Evolutionary conservation across 2,113 vertebrate genomes (phyloP), one percentile per base, ranked within the genome.

Genomic region (Cyprinus carpio): DNA sequence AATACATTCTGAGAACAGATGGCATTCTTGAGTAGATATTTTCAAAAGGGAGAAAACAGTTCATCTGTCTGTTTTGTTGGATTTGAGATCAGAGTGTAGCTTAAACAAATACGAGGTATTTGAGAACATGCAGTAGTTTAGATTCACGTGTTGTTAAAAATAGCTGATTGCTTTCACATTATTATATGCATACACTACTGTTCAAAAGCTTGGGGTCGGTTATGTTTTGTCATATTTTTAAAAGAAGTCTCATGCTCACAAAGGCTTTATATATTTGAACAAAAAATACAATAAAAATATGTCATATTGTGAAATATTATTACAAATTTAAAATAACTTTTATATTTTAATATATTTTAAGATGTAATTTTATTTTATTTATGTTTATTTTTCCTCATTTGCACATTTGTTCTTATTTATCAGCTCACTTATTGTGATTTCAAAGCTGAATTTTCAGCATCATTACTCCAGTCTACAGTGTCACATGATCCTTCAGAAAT

Each of bases 1-100:
- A 88, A 80, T 81, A 56, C 82, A 69, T 79, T 88, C 79, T 88
- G 87, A 85, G 20, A 11, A 46, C 65, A 78, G 81, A 83, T 78
- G 85, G 84, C 80, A 86, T 90, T 87, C 69, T 84, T 86, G 23
- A 69, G 20, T 46, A 67, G 74, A 85, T 54, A 72, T 87, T 75
- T n/a, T 56, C 27, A 65, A 67, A 81, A 85, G 86, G 87, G 88
- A 87, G 23, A 92, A 90, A 87, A n/a, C n/a, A n/a, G 90, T 80
- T 62, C 13, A 6, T 31, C 51, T 72, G 64, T 85, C 72, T 75
- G 78, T 81, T 88, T 80, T 72, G 4, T 27, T 37, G 82, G 82
- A 75, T 84, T 88, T 81, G 75, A 64, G 18, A 40, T 82, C 54
- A 75, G 34, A 51, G 46, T 74, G 87, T 40, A 82, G 69, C n/a